Base-by-base conservation (phyloP, 2,888 invertebrate species). In the Epinotia bilunana region DNA sequence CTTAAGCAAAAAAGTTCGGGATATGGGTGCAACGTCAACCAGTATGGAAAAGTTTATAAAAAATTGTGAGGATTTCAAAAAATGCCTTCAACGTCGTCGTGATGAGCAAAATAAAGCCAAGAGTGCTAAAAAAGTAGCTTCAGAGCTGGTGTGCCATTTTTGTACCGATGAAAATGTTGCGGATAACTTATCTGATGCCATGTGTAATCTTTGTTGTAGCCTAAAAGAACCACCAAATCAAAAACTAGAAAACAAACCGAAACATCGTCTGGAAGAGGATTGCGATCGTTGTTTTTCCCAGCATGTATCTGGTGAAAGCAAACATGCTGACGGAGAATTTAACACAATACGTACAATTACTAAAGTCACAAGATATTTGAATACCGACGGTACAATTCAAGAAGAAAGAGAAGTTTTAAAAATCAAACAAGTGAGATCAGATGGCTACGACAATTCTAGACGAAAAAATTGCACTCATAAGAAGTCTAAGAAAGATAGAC, bases 351-450 rank as follows among this genome's bases (percentile, higher is more conserved):
- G 87, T 77, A 83, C 87, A 79, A 81, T 84, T n/a, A 80, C 86
- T 0, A 88, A 82, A 77, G 79, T 88, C 2, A 83, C 79, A 11
- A 83, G 84, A 72, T 55, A 79, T 16, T 76, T 80, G 23, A 85
- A 87, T 33, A 78, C 80, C 20, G 84, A 88, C 74, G 88, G 88
- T 2, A 85, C 83, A 23, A 74, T 88, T 11, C 78, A 77, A 13
- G 85, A 87, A 78, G 83, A 88, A 76, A 87, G 83, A 77, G 81
- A 84, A 80, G 78, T 83, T 0, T 83, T 87, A n/a, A 87, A 83
- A 13, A 80, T 87, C 2, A 86, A 79, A 77, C 86, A 83, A 5
- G 84, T 86, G 75, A 84, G 76, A 58, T 79, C 81, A 72, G 78
- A 80, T 72, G 82, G 82, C 23, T 77, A 60, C 33, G 63, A 67